Base-by-base conservation (phyloP, 2,797 vertebrate species). In the Fringilla coelebs region DNA sequence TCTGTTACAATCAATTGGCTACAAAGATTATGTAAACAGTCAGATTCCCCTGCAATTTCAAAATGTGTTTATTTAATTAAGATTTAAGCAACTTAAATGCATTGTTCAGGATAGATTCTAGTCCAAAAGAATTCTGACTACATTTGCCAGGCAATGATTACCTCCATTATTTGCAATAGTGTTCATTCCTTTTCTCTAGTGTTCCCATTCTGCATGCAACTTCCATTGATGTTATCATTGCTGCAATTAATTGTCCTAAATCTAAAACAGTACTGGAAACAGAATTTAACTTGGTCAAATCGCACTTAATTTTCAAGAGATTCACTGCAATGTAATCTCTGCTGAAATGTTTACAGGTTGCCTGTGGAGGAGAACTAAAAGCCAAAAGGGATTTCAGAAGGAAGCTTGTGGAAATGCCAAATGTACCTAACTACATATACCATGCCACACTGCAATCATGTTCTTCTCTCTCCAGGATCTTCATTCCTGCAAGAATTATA, bases 301-400 rank as follows among this genome's bases (percentile, higher is more conserved):
- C 40, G 60, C 62, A 51, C 51, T 77, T 83, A 40, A 84, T 72
- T 89, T 72, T 28, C 31, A 79, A 67, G 88, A 92, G 32, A 82
- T 76, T 75, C 88, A 55, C 48, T 60, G 60, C 62, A 90, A 41
- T 36, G 41, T 68, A 91, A 66, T 90, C 73, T 93, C 62, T 73
- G 51, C 63, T 84, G 67, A 93, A 88, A 85, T 65, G 48, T 82
- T 93, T 82, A 89, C 52, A 85, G 89, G 61, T 40, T 83, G 74
- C 46, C 40, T 57, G n/a, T 62, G 70, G 40, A 66, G 17, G 24
- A 93, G 76, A 91, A 51, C 62, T 62, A 28, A 86, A 83, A 92
- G 61, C 41, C 43, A 77, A 83, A 55, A 61, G 58, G 9, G 17
- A 61, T 71, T 65, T 87, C 75, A 63, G 80, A 55, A 85, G 46